Conservation (phyloP, 2,888 invertebrate genomes). For the Tillus elongatus region DNA sequence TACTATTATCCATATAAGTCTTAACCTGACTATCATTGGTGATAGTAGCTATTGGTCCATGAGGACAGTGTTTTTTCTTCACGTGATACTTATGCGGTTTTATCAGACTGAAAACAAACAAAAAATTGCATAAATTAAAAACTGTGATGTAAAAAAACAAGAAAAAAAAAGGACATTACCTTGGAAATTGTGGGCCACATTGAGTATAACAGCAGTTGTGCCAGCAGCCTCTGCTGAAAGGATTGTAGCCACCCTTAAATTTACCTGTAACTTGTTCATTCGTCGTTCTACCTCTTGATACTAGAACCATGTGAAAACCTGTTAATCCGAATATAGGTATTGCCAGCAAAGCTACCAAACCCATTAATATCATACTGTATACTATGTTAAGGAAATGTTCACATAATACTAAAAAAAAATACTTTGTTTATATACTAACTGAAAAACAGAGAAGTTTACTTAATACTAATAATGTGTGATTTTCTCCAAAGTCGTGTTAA, state of each 20-base stretch:
- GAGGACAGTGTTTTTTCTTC: constrained; percentile 49
- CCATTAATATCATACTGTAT: constrained; percentile 80
- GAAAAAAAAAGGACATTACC: constrained; percentile 48
- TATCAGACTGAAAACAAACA: constrained; percentile 47
- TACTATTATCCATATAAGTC: constrained; percentile 91
- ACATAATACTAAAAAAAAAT: too few relatives aligned
- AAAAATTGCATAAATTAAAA: too few relatives aligned
- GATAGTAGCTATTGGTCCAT: constrained; percentile 43
- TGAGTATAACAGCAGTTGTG: constrained; percentile 91
- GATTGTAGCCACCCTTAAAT: constrained; percentile 97
- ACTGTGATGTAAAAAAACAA: constrained; percentile 11
- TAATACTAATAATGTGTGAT: too few relatives aligned
- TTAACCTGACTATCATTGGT: constrained; percentile 80
- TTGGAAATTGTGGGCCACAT: constrained; percentile 95
- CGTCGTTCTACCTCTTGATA: constrained; percentile 92
- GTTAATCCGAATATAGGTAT: constrained; percentile 97
- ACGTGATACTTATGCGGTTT: constrained; percentile 60
- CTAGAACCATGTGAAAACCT: constrained; percentile 95
- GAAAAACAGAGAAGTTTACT: too few relatives aligned
- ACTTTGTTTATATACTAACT: too few relatives aligned
- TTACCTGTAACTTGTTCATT: constrained; percentile 99
- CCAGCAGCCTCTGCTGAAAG: constrained; percentile 93
- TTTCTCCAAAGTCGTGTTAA: too few relatives aligned
- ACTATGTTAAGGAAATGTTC: constrained; percentile 31
- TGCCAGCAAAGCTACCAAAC: constrained; percentile 80